These are phyloP conservation scores for Diplosoma virens DNA, from an alignment of 23 tunicate genomes.

Conservation along the genomic window DNA sequence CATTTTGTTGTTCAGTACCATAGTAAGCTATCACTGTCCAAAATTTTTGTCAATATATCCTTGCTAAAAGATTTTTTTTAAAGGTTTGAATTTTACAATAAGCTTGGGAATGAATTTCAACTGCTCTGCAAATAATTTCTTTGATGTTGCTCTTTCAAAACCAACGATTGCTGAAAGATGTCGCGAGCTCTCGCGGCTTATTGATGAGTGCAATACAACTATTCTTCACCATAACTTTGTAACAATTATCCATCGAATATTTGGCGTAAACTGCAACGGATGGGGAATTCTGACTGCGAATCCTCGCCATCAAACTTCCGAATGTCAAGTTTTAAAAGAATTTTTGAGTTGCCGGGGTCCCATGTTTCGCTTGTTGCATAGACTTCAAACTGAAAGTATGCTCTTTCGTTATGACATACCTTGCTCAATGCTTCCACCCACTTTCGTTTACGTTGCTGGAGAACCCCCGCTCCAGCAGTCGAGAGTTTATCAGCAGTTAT, in stretches of 20 bases:
- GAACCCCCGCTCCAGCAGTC: neutral
- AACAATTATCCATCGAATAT: slow-evolving; percentile 46
- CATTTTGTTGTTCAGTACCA: no score
- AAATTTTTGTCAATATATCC: no score
- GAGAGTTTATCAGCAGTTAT: neutral
- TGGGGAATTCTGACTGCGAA: slow-evolving; percentile 50
- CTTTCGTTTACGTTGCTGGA: neutral
- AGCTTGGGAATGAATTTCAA: neutral
- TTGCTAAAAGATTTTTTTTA: no score
- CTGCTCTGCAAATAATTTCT: neutral
- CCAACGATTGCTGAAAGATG: slow-evolving; percentile 46
- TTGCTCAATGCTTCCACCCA: slow-evolving; percentile 30
- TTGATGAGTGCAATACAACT: slow-evolving; percentile 47
- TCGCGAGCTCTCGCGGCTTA: slow-evolving; percentile 44
- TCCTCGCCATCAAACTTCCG: slow-evolving; percentile 28
- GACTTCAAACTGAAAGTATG: slow-evolving; percentile 51
- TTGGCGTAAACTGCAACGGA: slow-evolving; percentile 42
- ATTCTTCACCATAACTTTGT: slow-evolving; percentile 40
- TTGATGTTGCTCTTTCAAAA: slow-evolving; percentile 35
- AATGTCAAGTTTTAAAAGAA: slow-evolving; percentile 32
- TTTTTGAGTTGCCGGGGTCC: slow-evolving; percentile 75
- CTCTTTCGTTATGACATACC: slow-evolving; percentile 56
- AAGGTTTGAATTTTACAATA: no score
- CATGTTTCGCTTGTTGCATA: slow-evolving; percentile 54
- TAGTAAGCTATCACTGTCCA: no score